phyloP scores from a whole-genome alignment of 1,140 invertebrate species.

The Olivierus martensii region DNA sequence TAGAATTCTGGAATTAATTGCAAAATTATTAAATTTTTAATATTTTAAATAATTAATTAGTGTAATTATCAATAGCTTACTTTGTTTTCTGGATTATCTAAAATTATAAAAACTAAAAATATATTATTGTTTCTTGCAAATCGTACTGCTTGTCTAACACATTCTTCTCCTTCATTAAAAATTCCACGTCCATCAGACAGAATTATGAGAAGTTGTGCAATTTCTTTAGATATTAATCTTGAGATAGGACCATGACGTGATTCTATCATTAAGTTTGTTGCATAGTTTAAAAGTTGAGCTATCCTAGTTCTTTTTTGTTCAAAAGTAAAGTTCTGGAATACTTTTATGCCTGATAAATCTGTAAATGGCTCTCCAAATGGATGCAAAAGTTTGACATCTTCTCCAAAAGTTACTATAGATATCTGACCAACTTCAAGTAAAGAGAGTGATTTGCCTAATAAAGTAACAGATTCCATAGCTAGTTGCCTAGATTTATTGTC shows the following conservation, averaged over 20 bases:
- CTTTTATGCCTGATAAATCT: conserved; percentile 55
- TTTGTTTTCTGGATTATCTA: conserved; percentile 85
- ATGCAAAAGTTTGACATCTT: conserved; percentile 65
- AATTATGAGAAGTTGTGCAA: conserved; percentile 78
- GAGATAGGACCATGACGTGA: conserved; percentile 27
- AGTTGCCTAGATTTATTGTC: conserved; percentile 43
- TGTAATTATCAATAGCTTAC: conserved; percentile 36
- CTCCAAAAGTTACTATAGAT: conserved; percentile 83
- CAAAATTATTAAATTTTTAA: conserved; percentile 11
- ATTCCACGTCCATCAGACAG: conserved; percentile 89
- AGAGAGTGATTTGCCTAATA: conserved; percentile 81
- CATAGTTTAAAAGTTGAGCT: conserved; percentile 60
- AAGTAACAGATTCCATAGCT: conserved; percentile 83
- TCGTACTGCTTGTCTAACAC: conserved; percentile 61
- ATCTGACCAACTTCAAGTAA: conserved; percentile 88
- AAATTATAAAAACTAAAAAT: conserved; percentile 88
- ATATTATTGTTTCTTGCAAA: conserved; percentile 62
- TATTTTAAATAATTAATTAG: too few species aligned
- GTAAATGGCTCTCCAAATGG: conserved; percentile 66
- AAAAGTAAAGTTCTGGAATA: conserved; percentile 54
- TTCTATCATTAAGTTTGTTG: conserved; percentile 46
- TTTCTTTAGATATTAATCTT: conserved; percentile 30
- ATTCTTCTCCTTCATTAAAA: conserved; percentile 68
- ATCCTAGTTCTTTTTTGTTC: conserved; percentile 66
- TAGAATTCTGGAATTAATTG: conserved; percentile 51